A percentile compares a stretch with the other conserved stretches of the same genome.
Conservation (phyloP, 2,113 vertebrate species). For the Trochalopteron elliotii region DNA sequence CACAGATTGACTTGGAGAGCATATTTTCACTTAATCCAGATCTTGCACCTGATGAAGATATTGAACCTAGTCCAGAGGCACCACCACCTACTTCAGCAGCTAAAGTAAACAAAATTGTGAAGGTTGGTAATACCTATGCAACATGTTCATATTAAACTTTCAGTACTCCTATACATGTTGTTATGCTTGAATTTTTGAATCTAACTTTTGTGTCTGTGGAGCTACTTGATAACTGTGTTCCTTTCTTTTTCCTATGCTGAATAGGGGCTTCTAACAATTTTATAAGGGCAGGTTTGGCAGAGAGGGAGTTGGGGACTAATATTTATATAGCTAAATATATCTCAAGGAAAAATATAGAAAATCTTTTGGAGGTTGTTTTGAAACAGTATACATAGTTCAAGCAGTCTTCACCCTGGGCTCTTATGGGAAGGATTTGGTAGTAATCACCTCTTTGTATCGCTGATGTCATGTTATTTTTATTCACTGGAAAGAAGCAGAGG, state of each 20-base stretch:
- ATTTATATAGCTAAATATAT: neutral
- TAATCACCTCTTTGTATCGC: neutral
- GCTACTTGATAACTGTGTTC: neutral
- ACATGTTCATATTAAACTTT: neutral
- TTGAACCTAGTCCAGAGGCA: conserved; percentile 85
- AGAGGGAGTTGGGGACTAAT: neutral
- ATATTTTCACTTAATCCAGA: conserved; percentile 93
- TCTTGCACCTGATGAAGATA: conserved; percentile 88
- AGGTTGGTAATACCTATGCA: conserved; percentile 74
- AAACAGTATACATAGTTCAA: neutral
- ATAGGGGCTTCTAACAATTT: neutral
- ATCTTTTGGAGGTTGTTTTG: neutral
- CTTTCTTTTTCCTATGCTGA: neutral
- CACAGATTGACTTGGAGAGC: conserved; percentile 94
- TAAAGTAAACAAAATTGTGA: conserved; percentile 91
- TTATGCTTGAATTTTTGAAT: neutral
- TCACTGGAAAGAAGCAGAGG: neutral
- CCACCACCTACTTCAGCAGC: conserved; percentile 79
- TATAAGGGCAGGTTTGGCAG: neutral
- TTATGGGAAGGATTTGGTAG: neutral
- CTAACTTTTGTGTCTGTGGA: neutral
- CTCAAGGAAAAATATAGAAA: neutral
- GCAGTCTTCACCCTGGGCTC: neutral
- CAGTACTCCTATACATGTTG: neutral
- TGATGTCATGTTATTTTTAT: neutral